These are phyloP conservation scores for Drosophila elegans DNA, from an alignment of 1,140 invertebrate species.

Conservation along the genomic window DNA sequence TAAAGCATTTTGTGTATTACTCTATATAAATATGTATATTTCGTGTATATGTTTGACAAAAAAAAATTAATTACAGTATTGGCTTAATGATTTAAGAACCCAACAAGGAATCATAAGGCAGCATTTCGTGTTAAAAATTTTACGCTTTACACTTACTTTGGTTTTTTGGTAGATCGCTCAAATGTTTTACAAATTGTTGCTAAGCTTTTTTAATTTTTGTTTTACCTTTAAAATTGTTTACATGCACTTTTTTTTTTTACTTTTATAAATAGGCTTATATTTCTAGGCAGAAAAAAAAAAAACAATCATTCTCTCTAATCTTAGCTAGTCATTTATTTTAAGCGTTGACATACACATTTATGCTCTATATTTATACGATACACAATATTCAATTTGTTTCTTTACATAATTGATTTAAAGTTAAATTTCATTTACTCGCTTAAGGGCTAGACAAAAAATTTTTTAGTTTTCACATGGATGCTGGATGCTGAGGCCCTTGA, in stretches of 20 bases:
- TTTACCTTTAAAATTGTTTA: slow-evolving; percentile 56
- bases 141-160: slow-evolving; percentile 28
- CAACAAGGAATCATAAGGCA: slow-evolving; percentile 84
- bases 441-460: slow-evolving; percentile 60
- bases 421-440: slow-evolving; percentile 50
- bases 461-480: slow-evolving; percentile 66
- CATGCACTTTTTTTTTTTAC: slow-evolving; percentile 20
- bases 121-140: slow-evolving; percentile 66
- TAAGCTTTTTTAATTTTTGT: slow-evolving; percentile 61
- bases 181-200: slow-evolving; percentile 77
- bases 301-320: slow-evolving; percentile 48
- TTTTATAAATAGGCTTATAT: slow-evolving; percentile 52
- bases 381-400: slow-evolving; percentile 34
- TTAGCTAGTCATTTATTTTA: slow-evolving; percentile 65
- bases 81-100: slow-evolving; percentile 70
- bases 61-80: slow-evolving; percentile 52
- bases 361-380: slow-evolving; percentile 42
- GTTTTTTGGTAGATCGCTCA: slow-evolving; percentile 69
- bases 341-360: slow-evolving; percentile 71
- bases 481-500: slow-evolving; percentile 25
- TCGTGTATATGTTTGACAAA: slow-evolving; percentile 35
- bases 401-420: slow-evolving; percentile 65
- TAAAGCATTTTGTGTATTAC: slow-evolving; percentile 58
- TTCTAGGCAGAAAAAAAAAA: slow-evolving; percentile 74
- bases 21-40: slow-evolving; percentile 35